Base-by-base conservation (phyloP, 1,140 invertebrate genomes). In the Pogonognathellus flavescens region DNA sequence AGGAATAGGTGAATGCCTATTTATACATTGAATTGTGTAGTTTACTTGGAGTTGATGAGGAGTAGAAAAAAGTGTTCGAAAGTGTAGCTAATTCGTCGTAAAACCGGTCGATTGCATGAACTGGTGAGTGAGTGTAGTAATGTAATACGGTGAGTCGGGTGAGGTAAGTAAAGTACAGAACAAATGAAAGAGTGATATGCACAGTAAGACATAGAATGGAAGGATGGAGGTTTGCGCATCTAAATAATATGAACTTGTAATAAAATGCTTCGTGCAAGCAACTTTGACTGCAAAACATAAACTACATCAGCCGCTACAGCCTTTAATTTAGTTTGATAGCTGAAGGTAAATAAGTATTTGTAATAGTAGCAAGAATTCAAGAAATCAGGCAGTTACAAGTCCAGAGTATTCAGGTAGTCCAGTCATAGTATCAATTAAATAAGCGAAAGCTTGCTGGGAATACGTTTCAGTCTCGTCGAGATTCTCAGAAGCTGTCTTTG, bases 81-180 rank as follows among this genome's bases (percentile, higher is more conserved):
- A 76, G 70, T 50, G 41, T 76, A 76, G 70, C 70, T 76, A 76
- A 76, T 76, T 76, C 70, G 41, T 76, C 70, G 70, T 76, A 76
- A 76, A 76, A 76, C 70, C 70, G 70, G 70, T 76, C 70, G 70
- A 76, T 76, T 76, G 31, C 41, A 76, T 49, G n/a, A 3, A 49
- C 70, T 50, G 31, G 31, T 41, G 31, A 41, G 31, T 41, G 31
- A 41, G 6, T 41, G 31, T 41, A 41, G 31, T 41, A 41, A n/a
- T n/a, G 31, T 41, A 41, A 41, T 41, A 41, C 31, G 31, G 31
- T 41, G 31, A 41, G 31, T 41, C 31, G 31, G 31, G 6, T 41
- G 31, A 41, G 31, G 6, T 41, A 41, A 41, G 31, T 41, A 41
- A 41, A 6, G 31, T 41, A 41, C 31, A 41, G 31, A 41, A 41